Evolutionary conservation across 2,797 vertebrate species (phyloP), one percentile per base, ranked within the genome.

Genomic region (Rhynchonycteris naso): DNA sequence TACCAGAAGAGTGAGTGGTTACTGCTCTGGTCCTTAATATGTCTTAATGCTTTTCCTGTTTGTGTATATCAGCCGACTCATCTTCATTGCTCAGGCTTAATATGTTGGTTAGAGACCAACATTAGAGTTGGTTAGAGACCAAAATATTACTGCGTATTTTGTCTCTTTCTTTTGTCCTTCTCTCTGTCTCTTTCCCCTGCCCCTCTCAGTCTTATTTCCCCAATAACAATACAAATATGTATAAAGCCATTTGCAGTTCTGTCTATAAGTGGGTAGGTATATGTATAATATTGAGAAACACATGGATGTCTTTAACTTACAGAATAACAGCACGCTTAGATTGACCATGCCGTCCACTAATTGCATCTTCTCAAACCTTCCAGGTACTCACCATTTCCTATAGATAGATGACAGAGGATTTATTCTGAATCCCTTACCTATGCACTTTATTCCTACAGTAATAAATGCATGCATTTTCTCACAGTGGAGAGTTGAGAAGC

Each of bases 1-100:
- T 22, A 65, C 1, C 2, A 13, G 12, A 47, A 68, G 22, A 47
- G 0, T 2, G 13, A 65, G 5, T 2, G 0, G 0, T 52, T 43
- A 8, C 14, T 33, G 0, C 19, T 24, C 21, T 30, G 0, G 15
- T 54, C 13, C 6, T 16, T 28, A 6, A 43, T 5, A 10, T 3
- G 15, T 6, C 24, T 68, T 14, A 6, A 5, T 54, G 35, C 24
- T 50, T 10, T 63, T 59, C 47, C 7, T 75, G 2, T 0, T 18
- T 59, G 15, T 30, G 2, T 1, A 0, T 1, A 3, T 47, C 16
- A 47, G 7, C 16, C 22, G n/a, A 19, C 15, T 78, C 5, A 11
- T 54, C 21, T 43, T 65, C 22, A 74, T 7, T 33, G 11, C 30
- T 3, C 24, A 54, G 10, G 15, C 35, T 65, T 56, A 1, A 0